phyloP scores from a whole-genome alignment of 2,797 vertebrate genomes.

The Arctocebus calabarensis region DNA sequence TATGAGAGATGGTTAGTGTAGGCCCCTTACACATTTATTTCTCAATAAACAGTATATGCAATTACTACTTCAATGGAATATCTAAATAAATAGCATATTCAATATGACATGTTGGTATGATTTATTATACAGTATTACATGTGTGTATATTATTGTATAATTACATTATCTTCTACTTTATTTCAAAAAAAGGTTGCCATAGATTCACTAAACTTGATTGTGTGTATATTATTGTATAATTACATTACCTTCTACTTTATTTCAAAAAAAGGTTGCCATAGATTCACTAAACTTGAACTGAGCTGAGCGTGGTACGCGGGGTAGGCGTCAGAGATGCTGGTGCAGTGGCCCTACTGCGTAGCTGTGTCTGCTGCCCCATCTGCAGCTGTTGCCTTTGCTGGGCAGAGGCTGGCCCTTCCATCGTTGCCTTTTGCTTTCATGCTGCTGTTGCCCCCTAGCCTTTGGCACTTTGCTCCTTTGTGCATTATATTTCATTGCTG shows the following conservation, averaged over 20 bases:
- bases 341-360: rapidly evolving
- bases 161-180: neutral
- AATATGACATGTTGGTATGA: neutral
- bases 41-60: neutral
- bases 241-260: neutral
- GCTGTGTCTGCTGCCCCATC: too few species aligned
- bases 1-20: neutral
- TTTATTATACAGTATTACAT: neutral
- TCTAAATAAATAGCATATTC: slow-evolving; percentile 3
- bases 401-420: neutral
- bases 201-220: too few species aligned
- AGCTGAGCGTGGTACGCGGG: neutral
- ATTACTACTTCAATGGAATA: neutral
- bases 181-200: neutral
- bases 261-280: neutral
- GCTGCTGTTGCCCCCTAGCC: neutral
- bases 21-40: neutral
- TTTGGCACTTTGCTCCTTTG: neutral
- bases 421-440: neutral
- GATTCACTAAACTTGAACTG: neutral
- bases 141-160: neutral
- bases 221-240: neutral
- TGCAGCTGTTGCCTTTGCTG: neutral
- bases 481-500: neutral
- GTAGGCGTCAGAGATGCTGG: neutral